Conservation (phyloP, 2,113 vertebrate species). For the Aix galericulata region DNA sequence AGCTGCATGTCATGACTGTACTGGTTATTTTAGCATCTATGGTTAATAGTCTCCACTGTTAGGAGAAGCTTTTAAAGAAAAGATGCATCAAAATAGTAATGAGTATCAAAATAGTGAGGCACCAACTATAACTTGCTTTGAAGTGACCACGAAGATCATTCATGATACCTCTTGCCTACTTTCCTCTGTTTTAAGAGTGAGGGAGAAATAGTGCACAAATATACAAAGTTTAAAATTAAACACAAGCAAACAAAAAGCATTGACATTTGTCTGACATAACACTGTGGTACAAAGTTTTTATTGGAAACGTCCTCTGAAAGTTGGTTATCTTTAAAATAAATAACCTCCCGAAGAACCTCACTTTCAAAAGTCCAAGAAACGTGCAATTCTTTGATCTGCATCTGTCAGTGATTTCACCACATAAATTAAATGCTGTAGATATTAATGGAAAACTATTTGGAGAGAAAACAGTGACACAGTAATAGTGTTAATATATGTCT, state of each 20-base stretch:
- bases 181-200: background rate
- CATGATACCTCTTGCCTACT: background rate
- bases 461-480: background rate
- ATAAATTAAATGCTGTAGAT: background rate
- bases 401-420: background rate
- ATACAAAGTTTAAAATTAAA: constrained; percentile 16
- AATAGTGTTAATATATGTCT: background rate
- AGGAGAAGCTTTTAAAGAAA: background rate
- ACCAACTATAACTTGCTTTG: constrained; percentile 2
- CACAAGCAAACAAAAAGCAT: background rate
- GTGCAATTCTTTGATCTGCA: background rate
- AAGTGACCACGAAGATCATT: background rate
- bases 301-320: background rate
- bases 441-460: background rate
- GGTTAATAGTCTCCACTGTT: background rate
- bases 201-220: background rate
- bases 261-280: background rate
- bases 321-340: background rate
- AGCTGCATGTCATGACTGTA: background rate
- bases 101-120: background rate
- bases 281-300: background rate
- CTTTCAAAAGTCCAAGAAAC: background rate
- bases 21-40: background rate
- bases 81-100: background rate
- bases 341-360: background rate